phyloP scores from a whole-genome alignment of 2,113 vertebrate species.

The Cyprinodon variegatus region DNA sequence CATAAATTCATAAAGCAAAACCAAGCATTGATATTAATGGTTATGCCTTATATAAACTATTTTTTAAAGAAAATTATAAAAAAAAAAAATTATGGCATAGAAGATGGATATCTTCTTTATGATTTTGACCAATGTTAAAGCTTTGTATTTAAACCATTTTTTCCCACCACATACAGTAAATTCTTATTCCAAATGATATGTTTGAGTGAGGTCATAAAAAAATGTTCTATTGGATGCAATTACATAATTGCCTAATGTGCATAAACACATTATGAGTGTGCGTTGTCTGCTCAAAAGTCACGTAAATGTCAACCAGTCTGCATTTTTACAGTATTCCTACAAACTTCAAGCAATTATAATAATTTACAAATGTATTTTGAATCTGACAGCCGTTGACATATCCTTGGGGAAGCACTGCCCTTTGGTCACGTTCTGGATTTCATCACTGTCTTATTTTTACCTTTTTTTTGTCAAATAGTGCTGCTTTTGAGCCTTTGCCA shows the following conservation, averaged over 20 bases:
- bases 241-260: not conserved
- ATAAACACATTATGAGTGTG: not conserved
- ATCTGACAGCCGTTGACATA: not conserved
- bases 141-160: not conserved
- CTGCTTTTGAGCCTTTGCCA: slow-evolving; percentile 1
- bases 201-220: not conserved
- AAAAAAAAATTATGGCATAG: not conserved
- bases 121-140: not conserved
- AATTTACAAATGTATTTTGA: not conserved
- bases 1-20: too few relatives aligned
- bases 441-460: slow-evolving; percentile 1
- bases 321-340: not conserved
- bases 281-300: not conserved
- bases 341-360: not conserved
- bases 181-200: not conserved
- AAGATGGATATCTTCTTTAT: not conserved
- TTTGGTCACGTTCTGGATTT: not conserved
- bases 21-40: too few relatives aligned
- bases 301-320: not conserved
- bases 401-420: not conserved
- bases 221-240: not conserved
- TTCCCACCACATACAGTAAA: not conserved
- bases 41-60: too few relatives aligned
- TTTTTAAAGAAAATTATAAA: not conserved
- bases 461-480: not conserved